Percentiles rank a stretch among this genome's conserved stretches.
Conservation (phyloP, 1,140 invertebrate species). For the Eupeodes corollae region DNA sequence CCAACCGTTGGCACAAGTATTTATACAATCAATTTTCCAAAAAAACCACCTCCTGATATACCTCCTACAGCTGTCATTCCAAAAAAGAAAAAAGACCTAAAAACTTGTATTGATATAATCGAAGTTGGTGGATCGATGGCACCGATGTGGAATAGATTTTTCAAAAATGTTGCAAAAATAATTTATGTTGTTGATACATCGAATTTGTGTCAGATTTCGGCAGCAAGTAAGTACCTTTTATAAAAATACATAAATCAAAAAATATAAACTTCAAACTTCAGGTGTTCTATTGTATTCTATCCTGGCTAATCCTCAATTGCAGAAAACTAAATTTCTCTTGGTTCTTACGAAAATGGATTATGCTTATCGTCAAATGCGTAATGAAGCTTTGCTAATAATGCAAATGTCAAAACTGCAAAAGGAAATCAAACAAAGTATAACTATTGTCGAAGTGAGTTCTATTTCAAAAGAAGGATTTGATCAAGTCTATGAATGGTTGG, state of each 20-base stretch:
- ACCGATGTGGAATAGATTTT: conserved; percentile 64
- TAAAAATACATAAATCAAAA: too few relatives aligned
- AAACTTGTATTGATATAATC: conserved; percentile 37
- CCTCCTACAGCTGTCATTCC: conserved; percentile 19
- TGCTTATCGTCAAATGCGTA: conserved; percentile 69
- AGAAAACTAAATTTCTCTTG: conserved; percentile 54
- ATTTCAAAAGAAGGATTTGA: conserved; percentile 57
- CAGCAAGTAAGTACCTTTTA: conserved; percentile 54
- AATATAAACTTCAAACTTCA: too few relatives aligned
- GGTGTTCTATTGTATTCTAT: conserved; percentile 58
- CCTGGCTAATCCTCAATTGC: conserved; percentile 54
- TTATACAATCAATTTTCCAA: conserved; percentile 46
- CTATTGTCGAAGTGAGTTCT: conserved; percentile 58
- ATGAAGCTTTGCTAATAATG: conserved; percentile 68
- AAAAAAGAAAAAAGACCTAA: conserved; percentile 17
- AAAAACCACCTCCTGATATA: conserved; percentile 32
- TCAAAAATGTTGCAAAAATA: conserved; percentile 51
- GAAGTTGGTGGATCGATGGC: conserved; percentile 72
- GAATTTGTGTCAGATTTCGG: conserved; percentile 69
- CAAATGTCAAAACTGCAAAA: conserved; percentile 52
- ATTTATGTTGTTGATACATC: conserved; percentile 68
- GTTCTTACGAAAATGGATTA: conserved; percentile 72
- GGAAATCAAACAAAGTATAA: conserved; percentile 53
- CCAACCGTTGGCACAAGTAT: conserved; percentile 68
- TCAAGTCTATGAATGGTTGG: conserved; percentile 51